Base-by-base conservation (phyloP, 92 coral and sea anemone genomes). In the Epizoanthus ramosus region DNA sequence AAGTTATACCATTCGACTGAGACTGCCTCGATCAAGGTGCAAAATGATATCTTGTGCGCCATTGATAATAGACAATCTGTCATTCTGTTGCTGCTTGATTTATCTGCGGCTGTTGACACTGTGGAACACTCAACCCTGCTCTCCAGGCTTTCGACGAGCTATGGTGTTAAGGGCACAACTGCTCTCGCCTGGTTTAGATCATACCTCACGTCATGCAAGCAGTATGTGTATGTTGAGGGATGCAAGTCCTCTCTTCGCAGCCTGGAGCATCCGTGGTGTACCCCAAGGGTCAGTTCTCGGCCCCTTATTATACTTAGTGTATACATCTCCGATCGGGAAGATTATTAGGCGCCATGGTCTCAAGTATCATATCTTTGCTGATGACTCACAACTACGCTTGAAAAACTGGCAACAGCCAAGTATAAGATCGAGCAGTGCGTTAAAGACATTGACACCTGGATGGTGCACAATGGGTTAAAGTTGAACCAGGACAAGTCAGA, bases 401-500 rank as follows among this genome's bases (percentile, higher is more conserved):
- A 74, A 45, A 66, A 74, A 35, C 80, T 74, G 31, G 24, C 80
- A 52, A 61, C 31, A 54, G 77, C 77, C 56, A 71, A 74, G 80
- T 74, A 22, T 52, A 45, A 61, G 57, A 61, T 74, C 43, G 80
- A 74, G 64, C 57, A 74, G 43, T 74, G 64, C 13, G 80, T 74
- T 47, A 22, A 74, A 56, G 80, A 74, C 61, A 74, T 74, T 74
- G 80, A 74, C 63, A 52, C 80, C 35, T 54, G 80, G 80, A 74
- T 74, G 80, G 43, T 39, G 43, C 43, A 39, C 43, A 39, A 39
- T 2, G 63, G 80, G 61, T 61, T 74, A 24, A 74, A 74, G 61
- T 61, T 74, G 35, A 74, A 74, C 61, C 80, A 74, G 61, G 80
- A 53, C 31, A 73, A 73, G 61, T 57, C 61, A 57, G 61, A 57